Evolutionary conservation across 2,888 invertebrate genomes (phyloP), one percentile per base, ranked within the genome.

Genomic region (Drosophila colorata): DNA sequence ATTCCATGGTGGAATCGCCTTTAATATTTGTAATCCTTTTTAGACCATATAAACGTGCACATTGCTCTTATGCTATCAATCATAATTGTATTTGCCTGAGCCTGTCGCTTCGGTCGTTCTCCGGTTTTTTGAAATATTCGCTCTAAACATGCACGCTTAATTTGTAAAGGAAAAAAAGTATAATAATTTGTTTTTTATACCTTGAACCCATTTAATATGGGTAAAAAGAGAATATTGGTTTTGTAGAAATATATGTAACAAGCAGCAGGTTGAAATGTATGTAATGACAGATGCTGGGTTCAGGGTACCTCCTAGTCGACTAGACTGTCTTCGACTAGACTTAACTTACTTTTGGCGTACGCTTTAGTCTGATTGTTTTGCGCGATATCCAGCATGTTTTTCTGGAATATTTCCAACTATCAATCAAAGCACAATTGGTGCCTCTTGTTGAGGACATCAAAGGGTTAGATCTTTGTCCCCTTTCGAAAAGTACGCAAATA

Each of bases 61-160:
- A 47, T 18, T 67, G 55, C 51, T 40, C 41, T 51, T 44, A 35
- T 55, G 40, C 44, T 57, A 69, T 67, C 61, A 55, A 60, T 74
- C 53, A 65, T 67, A 66, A 69, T 69, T 76, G 66, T 73, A 41
- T 47, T 56, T 48, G 65, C 33, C 69, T 56, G 44, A 51, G 56
- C 56, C 64, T 56, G 59, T 55, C 43, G 51, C 41, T 37, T 47
- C 41, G 70, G 56, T 58, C 61, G 66, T 65, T 77, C 28, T 23
- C 44, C 57, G 59, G 48, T 63, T 63, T 43, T 61, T 64, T 73
- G 49, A 79, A 73, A 69, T 69, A 70, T 67, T 41, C 58, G 74
- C 80, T 65, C 69, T 77, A 68, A 87, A 84, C 89, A 89, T 89
- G 88, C 88, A 89, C 84, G 89, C 78, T 78, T 86, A 85, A 88